Percentiles rank a stretch among this genome's conserved stretches.
Evolutionary conservation across 1,140 invertebrate genomes (phyloP).

Genomic region (Saccostrea echinata): DNA sequence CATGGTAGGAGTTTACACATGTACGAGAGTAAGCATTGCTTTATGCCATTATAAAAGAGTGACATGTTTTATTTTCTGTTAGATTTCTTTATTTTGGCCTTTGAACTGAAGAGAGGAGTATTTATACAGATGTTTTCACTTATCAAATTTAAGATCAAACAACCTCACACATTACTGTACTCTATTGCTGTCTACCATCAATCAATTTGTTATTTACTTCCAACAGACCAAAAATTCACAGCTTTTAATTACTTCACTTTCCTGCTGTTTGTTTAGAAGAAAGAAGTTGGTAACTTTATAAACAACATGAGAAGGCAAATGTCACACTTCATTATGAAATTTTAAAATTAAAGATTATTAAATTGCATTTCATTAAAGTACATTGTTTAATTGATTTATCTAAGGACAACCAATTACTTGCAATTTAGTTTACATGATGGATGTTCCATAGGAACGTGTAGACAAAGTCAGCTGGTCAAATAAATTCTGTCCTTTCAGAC

Average conservation of each 20-base stretch:
- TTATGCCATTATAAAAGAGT: background rate
- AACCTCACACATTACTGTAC: background rate
- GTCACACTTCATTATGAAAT: too few relatives aligned
- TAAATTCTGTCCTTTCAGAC: background rate
- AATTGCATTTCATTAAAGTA: too few relatives aligned
- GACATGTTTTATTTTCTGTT: background rate
- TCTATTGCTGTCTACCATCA: background rate
- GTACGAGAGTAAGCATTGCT: background rate
- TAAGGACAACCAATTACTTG: too few relatives aligned
- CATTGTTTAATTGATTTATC: too few relatives aligned
- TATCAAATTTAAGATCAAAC: constrained; percentile 34
- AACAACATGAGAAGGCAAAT: too few relatives aligned
- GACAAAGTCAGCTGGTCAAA: background rate
- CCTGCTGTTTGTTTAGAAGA: too few relatives aligned
- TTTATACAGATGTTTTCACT: constrained; percentile 37
- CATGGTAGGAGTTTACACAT: too few relatives aligned
- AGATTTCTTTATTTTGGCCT: background rate
- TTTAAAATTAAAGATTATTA: too few relatives aligned
- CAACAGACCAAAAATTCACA: background rate
- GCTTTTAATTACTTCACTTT: too few relatives aligned
- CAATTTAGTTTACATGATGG: too few relatives aligned
- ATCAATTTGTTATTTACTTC: background rate
- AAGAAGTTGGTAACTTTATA: too few relatives aligned
- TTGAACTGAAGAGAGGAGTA: background rate
- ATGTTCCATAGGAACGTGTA: background rate